phyloP scores from a whole-genome alignment of 1,140 invertebrate species.

The Dinoponera quadriceps region DNA sequence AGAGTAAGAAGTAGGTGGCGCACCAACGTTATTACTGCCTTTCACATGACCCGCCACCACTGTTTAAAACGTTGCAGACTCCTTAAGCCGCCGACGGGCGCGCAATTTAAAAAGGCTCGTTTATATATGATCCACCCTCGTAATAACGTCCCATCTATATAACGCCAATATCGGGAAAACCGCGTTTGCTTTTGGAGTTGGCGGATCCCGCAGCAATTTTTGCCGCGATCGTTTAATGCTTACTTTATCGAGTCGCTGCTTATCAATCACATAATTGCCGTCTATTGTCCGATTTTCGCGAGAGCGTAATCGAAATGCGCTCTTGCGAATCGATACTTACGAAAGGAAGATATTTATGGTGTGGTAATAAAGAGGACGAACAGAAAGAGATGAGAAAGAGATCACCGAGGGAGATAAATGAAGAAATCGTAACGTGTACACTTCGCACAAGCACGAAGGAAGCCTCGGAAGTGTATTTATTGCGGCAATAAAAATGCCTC shows the following conservation, averaged over 20 bases:
- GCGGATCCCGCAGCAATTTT: slow-evolving; percentile 2
- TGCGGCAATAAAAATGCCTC: slow-evolving; percentile 72
- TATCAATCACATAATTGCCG: not conserved
- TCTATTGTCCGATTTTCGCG: not conserved
- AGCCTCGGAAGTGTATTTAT: slow-evolving; percentile 58
- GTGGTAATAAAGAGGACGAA: not conserved
- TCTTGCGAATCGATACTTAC: not conserved
- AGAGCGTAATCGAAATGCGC: not conserved
- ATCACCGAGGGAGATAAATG: not conserved
- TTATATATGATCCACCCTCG: too few relatives aligned
- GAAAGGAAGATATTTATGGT: not conserved
- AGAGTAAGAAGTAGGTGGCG: too few relatives aligned
- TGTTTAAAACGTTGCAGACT: too few relatives aligned
- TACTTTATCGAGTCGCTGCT: not conserved
- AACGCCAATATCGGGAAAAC: slow-evolving; percentile 37
- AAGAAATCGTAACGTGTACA: slow-evolving; percentile 16
- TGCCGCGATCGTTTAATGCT: not conserved
- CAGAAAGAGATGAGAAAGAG: slow-evolving; percentile 5
- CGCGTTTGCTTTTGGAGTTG: not conserved
- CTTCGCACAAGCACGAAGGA: not conserved
- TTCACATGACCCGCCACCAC: too few relatives aligned
- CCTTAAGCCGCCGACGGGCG: too few relatives aligned
- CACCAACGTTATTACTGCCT: too few relatives aligned
- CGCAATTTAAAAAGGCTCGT: too few relatives aligned
- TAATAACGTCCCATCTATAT: slow-evolving; percentile 17